Conservation (phyloP, 2,113 vertebrate species). For the Triplophysa siluroides region DNA sequence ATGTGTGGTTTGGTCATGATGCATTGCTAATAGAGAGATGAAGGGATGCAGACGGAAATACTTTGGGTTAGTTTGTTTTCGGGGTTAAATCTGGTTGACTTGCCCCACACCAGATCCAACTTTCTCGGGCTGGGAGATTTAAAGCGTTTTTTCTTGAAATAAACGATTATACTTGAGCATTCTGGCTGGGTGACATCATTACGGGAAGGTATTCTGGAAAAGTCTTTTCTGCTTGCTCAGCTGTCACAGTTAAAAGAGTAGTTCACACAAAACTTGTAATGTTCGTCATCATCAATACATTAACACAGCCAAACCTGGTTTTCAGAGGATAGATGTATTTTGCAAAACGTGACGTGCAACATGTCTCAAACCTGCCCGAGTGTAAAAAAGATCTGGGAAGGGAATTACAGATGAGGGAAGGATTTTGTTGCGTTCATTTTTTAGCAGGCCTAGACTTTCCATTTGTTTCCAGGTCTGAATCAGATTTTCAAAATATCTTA, state of each 20-base stretch:
- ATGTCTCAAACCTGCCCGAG: no score
- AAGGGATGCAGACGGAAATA: slow-evolving; percentile 4
- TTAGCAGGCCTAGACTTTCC: no score
- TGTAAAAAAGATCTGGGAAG: no score
- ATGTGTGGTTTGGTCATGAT: neutral
- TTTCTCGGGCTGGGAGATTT: neutral
- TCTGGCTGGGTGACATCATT: neutral
- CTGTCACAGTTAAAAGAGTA: neutral
- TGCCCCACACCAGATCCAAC: no score
- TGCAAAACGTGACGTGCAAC: neutral
- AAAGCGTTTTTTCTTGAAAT: slow-evolving; percentile 33
- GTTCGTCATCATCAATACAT: no score
- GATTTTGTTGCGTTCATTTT: no score
- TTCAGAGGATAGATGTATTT: neutral
- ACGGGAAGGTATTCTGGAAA: slow-evolving; percentile 37
- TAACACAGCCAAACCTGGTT: neutral
- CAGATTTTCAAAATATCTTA: no score
- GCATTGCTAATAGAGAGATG: neutral
- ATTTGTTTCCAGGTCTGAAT: no score
- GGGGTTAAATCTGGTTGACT: neutral
- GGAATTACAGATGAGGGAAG: no score
- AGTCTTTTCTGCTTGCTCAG: neutral
- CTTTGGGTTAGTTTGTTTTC: neutral
- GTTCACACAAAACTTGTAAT: neutral
- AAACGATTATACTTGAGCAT: slow-evolving; percentile 12